These are phyloP conservation scores for Allophyes oxyacanthae DNA, from an alignment of 2,888 invertebrate species.

Conservation along the genomic window DNA sequence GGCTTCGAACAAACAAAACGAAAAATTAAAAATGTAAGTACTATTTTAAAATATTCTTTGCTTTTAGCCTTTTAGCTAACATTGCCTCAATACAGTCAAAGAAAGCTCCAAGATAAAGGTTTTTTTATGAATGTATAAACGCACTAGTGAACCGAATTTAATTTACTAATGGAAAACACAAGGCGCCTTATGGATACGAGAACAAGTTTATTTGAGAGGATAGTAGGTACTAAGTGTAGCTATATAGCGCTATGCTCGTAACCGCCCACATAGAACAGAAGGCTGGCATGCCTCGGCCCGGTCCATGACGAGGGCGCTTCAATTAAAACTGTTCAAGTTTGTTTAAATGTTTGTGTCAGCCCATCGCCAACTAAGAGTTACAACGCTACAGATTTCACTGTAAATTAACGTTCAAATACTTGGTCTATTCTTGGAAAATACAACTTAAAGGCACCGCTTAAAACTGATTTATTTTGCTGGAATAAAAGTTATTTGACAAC, in stretches of 20 bases:
- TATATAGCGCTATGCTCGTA: conserved; percentile 60
- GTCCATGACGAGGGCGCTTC: conserved; percentile 77
- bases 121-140: conserved; percentile 64
- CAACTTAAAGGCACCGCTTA: conserved; percentile 6
- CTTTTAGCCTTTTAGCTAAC: conserved; percentile 17
- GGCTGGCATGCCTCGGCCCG: conserved; percentile 53
- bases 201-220: conserved; percentile 48
- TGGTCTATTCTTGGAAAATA: conserved; percentile 34
- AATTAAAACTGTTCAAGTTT: conserved; percentile 85
- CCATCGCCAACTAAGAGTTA: conserved; percentile 68
- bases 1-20: not conserved
- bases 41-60: conserved; percentile 12
- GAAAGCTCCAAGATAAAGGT: conserved; percentile 56
- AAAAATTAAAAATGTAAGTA: conserved; percentile 1
- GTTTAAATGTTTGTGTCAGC: conserved; percentile 83
- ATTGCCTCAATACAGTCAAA: conserved; percentile 37
- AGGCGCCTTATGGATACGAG: conserved; percentile 38
- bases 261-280: conserved; percentile 58
- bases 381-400: conserved; percentile 66
- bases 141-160: conserved; percentile 64
- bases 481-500: conserved; percentile 13
- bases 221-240: conserved; percentile 38
- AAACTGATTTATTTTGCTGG: conserved; percentile 9
- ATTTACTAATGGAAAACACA: conserved; percentile 73
- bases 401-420: conserved; percentile 64